Percentiles rank a stretch among this genome's conserved stretches.
Conservation (phyloP, 2,113 vertebrate genomes). For the Nothobranchius furzeri region DNA sequence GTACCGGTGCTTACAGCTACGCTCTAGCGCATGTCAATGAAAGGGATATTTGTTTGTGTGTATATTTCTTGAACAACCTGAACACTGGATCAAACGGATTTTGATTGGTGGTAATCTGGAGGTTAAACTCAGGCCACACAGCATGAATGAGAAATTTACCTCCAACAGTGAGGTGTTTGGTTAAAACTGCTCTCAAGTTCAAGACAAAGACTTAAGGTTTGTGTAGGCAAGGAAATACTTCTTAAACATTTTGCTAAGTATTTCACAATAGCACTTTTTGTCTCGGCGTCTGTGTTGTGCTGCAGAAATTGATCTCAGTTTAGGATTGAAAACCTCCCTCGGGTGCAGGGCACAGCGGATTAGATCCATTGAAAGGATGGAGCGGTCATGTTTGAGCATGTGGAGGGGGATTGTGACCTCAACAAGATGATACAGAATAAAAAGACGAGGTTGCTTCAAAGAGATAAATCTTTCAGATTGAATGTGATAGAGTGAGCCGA, state of each 20-base stretch:
- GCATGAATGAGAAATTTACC: background rate
- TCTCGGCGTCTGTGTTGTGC: slow-evolving; percentile 2
- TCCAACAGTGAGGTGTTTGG: background rate
- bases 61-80: background rate
- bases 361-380: slow-evolving; percentile 25
- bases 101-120: background rate
- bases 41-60: background rate
- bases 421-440: slow-evolving; percentile 29
- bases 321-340: slow-evolving; percentile 54
- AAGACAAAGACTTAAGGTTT: slow-evolving; percentile 6
- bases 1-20: background rate
- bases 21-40: background rate
- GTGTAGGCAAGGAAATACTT: background rate
- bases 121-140: slow-evolving; percentile 2
- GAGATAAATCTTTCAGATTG: background rate
- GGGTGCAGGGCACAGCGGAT: slow-evolving; percentile 30
- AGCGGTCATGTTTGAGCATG: slow-evolving; percentile 52
- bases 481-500: background rate
- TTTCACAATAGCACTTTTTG: slow-evolving; percentile 23
- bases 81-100: background rate
- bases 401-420: slow-evolving; percentile 37
- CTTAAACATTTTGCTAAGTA: slow-evolving; percentile 8
- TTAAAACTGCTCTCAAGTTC: background rate
- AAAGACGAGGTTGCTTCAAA: background rate
- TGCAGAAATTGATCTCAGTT: slow-evolving; percentile 72